Base-by-base conservation (phyloP, 1,140 invertebrate genomes). In the Meloidogyne chitwoodi region DNA sequence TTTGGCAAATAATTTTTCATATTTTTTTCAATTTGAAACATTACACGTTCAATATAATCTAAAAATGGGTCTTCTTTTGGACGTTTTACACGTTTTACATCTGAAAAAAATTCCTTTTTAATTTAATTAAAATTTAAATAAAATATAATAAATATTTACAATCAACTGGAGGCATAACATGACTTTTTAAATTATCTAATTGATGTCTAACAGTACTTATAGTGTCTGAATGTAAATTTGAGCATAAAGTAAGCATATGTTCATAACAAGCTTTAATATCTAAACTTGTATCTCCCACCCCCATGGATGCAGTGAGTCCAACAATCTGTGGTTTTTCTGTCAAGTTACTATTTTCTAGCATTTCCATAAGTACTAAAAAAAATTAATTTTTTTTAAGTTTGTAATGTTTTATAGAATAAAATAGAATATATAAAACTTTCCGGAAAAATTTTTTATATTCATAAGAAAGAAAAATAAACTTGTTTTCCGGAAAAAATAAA, bases 281-380 rank as follows among this genome's bases (percentile, higher is more conserved):
- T 24, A 31, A 75, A 61, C 22, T 67, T 27, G 76, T 64, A 16
- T 74, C 44, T 27, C 82, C 83, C 11, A 74, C 78, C 8, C 83
- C 83, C 12, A 83, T 38, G 26, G 83, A 83, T 12, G 83, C 83
- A 19, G 83, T 83, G 8, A 83, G 61, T 16, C 83, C 83, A 68
- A 83, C 71, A 61, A 83, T 72, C 71, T 83, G 83, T 66, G 82
- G 66, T 22, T 48, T 70, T 26, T 26, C 27, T 65, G 0, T 41
- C 0, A 44, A 22, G 14, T 79, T 75, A 10, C 24, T 16, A 0
- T 80, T 71, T 11, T 74, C 69, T 19, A 80, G 48, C 56, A 68
- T 65, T 19, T 81, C 80, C 80, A 81, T 79, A 11, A 81, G 10
- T 24, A 79, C 80, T 81, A n/a, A 83, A 79, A 69, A n/a, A 16